Base-by-base conservation (phyloP, 2,113 vertebrate species). In the Brachirus orientalis region DNA sequence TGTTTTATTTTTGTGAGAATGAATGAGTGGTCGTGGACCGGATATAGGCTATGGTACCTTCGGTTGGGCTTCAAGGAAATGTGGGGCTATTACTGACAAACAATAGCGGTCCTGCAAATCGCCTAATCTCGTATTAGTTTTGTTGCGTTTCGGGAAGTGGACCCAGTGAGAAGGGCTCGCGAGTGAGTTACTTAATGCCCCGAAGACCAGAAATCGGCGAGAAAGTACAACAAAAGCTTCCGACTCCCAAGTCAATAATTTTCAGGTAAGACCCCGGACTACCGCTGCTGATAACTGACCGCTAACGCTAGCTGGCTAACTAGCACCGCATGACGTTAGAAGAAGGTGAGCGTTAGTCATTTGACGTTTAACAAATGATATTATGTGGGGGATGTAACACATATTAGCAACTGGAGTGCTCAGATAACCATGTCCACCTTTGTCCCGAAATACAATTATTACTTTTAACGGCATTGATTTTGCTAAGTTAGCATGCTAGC, bases 61-160 rank as follows among this genome's bases (percentile, higher is more conserved):
- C 76, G 77, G 66, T 70, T 52, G 80, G 51, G 83, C 80, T 86
- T 19, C 52, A 69, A 80, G 83, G 73, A 86, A 80, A 85, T 78
- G 74, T 86, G 85, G 73, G 13, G 83, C 63, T 82, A 75, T 78
- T 77, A 86, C 77, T 57, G 63, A 72, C 86, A 83, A 89, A 90
- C 89, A 89, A 87, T 84, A 87, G 86, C 65, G 69, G 55, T 57
- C 63, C 4, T 58, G 63, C 60, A 67, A 70, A 59, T 65, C 66
- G 52, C 45, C 37, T 67, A 56, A 67, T 36, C 72, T 55, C 44
- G 47, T 70, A 62, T 80, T 51, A 54, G 33, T 63, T 62, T 54
- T 38, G 18, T 28, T 73, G 73, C 63, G 11, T 80, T 65, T 40
- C 9, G 6, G 45, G 40, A 64, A 74, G 35, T 50, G 10, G 18